phyloP scores from a whole-genome alignment of 2,113 vertebrate genomes.

The Saguinus imperator region DNA sequence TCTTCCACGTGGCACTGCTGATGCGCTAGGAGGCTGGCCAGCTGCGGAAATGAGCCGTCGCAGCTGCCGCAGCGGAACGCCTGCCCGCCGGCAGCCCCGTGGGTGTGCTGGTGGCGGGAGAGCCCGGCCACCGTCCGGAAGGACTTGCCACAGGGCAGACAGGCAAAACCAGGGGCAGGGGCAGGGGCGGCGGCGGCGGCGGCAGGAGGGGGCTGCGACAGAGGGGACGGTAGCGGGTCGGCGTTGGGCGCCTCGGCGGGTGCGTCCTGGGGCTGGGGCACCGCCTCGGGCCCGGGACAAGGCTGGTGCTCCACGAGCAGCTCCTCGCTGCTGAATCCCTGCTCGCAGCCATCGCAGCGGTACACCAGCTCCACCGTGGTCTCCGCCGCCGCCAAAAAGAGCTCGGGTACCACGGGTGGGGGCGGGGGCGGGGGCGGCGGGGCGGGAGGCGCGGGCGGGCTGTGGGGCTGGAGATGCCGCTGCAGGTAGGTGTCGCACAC shows the following conservation, averaged over 20 bases:
- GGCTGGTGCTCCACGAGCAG: constrained; percentile 74
- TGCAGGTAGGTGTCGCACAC: constrained; percentile 72
- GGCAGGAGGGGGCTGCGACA: constrained; percentile 14
- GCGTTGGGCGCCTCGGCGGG: accelerated
- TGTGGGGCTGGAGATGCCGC: constrained; percentile 82
- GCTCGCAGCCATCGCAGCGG: constrained; percentile 72
- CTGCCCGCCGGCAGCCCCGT: constrained; percentile 65
- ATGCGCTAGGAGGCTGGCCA: constrained; percentile 83
- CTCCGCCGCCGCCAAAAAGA: constrained; percentile 59
- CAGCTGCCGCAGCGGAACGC: constrained; percentile 82
- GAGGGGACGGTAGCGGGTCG: accelerated
- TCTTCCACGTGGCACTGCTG: constrained; percentile 85
- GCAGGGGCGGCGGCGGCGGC: not conserved
- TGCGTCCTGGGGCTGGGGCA: not conserved
- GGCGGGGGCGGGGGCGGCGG: not conserved
- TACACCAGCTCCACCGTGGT: constrained; percentile 76
- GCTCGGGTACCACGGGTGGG: constrained; percentile 57
- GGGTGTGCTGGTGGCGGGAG: constrained; percentile 93
- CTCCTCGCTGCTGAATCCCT: constrained; percentile 73
- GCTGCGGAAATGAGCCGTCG: constrained; percentile 82
- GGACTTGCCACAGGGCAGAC: constrained; percentile 92
- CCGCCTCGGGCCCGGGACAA: not conserved
- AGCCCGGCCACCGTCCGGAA: constrained; percentile 94
- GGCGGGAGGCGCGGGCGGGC: not conserved
- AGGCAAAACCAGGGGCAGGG: constrained; percentile 86